Base-by-base conservation (phyloP, 2,797 vertebrate species). In the Erpetoichthys calabaricus region DNA sequence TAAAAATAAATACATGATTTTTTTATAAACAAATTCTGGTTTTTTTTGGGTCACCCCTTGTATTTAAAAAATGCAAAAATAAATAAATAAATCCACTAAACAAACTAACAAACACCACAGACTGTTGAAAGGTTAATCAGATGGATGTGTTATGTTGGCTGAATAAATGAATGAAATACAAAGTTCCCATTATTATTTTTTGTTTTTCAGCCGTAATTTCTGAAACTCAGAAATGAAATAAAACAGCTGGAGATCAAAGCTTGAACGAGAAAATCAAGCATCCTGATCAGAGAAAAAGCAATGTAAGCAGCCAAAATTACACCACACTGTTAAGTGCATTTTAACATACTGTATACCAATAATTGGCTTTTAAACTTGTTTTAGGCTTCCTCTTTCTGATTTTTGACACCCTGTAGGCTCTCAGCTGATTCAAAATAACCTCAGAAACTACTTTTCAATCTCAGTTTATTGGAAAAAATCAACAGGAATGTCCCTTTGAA, bases 321-420 rank as follows among this genome's bases (percentile, higher is more conserved):
- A 63, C 74, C 62, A 67, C 73, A 81, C 77, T 82, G 77, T 82
- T 79, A 71, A 64, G 65, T 62, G 69, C 71, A 81, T 73, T 75
- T 76, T 67, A 62, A 62, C 68, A 55, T 67, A 70, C 69, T 71
- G 74, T 76, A 75, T 71, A 75, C 65, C 57, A 75, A 77, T 70
- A 66, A 77, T 75, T 77, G 71, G 69, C 75, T 72, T 74, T 65
- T 4, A 72, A 72, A 63, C 67, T 68, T 71, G 79, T 75, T 71
- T 61, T 66, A 53, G 52, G 60, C 68, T 65, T 66, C 66, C 65
- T 25, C 41, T 54, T 59, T 71, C 45, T 63, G 68, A 64, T 65
- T 68, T 73, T 62, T 68, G 71, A 73, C 63, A 59, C 60, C 62
- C 58, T 61, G 25, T 25, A 66, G 65, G 58, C 74, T 25, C 47